Conservation (phyloP, 2,113 vertebrate genomes). For the Stomatorhinus ivindoensis region DNA sequence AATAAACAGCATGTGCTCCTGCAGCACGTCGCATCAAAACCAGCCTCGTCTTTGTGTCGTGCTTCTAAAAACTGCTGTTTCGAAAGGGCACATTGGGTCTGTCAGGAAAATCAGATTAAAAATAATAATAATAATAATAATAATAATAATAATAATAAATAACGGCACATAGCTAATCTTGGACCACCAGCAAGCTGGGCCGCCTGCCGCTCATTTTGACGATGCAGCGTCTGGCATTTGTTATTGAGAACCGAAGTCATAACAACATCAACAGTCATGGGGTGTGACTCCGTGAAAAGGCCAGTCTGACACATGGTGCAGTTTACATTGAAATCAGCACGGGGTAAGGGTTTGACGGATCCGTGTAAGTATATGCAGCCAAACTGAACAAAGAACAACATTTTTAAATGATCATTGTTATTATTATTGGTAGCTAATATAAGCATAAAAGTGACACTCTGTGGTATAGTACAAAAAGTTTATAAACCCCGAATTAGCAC, state of each 20-base stretch:
- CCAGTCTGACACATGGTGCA: background rate
- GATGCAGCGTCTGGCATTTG: background rate
- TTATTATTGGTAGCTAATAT: background rate
- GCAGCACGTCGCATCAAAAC: background rate
- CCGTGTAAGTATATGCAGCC: background rate
- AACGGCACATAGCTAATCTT: background rate
- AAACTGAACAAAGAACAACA: background rate
- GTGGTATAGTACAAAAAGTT: background rate
- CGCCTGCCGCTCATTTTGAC: background rate
- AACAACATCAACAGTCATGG: background rate
- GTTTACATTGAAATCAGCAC: background rate
- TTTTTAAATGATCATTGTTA: background rate
- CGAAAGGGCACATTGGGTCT: background rate
- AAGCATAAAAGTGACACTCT: background rate
- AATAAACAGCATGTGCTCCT: background rate
- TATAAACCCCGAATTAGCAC: background rate
- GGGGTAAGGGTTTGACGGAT: background rate
- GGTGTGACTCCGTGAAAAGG: background rate
- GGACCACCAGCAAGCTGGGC: background rate
- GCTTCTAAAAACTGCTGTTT: background rate
- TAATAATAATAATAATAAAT: conserved; percentile 6
- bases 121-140: background rate
- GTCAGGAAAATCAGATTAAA: background rate
- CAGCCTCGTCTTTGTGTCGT: background rate
- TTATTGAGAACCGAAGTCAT: background rate